Percentiles rank a stretch among this genome's conserved stretches.
Evolutionary conservation across 1,140 invertebrate genomes (phyloP).

Genomic region (Meloidogyne hapla): DNA sequence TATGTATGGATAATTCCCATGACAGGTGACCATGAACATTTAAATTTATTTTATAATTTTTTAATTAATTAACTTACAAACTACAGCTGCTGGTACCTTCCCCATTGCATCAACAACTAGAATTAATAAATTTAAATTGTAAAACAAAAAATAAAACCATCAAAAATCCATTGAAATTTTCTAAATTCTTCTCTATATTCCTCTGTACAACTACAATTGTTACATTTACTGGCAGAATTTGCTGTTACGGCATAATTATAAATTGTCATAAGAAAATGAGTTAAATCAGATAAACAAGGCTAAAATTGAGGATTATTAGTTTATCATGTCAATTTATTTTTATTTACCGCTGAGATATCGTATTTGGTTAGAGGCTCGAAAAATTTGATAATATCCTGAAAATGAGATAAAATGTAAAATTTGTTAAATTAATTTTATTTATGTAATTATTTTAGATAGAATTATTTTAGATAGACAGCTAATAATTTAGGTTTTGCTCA

Average conservation of each 20-base stretch:
- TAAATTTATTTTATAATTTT: neutral
- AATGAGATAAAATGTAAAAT: neutral
- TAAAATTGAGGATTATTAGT: neutral
- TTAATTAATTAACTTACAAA: constrained; percentile 42
- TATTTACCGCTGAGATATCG: constrained; percentile 51
- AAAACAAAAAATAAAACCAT: constrained; percentile 41
- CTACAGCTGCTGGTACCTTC: constrained; percentile 58
- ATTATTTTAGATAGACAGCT: too few relatives aligned
- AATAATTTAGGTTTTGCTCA: too few relatives aligned
- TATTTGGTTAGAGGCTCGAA: constrained; percentile 57
- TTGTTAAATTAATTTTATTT: too few relatives aligned
- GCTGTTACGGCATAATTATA: constrained; percentile 61
- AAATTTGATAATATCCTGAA: constrained; percentile 52
- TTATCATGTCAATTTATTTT: neutral
- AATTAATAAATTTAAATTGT: constrained; percentile 26
- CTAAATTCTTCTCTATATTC: constrained; percentile 48
- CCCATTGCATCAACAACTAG: constrained; percentile 61
- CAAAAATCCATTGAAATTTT: constrained; percentile 61
- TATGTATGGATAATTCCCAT: too few relatives aligned
- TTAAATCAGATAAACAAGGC: constrained; percentile 56
- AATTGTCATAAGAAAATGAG: constrained; percentile 59
- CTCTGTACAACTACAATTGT: constrained; percentile 55
- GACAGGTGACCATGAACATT: too few relatives aligned
- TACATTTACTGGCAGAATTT: constrained; percentile 49
- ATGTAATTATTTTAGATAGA: too few relatives aligned